Evolutionary conservation across 2,888 invertebrate species (phyloP), one percentile per base, ranked within the genome.

Genomic region (Helicoverpa assulta): DNA sequence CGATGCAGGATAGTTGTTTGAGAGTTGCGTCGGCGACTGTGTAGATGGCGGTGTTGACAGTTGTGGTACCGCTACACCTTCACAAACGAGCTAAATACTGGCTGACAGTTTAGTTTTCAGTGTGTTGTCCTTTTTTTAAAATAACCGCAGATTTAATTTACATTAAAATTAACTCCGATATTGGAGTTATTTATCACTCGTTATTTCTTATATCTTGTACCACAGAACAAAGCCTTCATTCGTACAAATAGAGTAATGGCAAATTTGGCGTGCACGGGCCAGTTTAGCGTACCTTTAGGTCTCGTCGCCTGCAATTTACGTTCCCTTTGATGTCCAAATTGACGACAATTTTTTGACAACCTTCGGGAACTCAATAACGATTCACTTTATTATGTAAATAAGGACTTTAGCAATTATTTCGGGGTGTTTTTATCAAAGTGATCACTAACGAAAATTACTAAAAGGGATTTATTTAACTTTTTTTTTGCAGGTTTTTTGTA

Each of bases 211-310:
- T 12, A 33, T 1, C 62, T 76, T 78, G 62, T 47, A 76, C 80
- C 85, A 75, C 62, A 72, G 2, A 68, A 65, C 81, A 85, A 82
- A 83, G 82, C 76, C 65, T 68, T 67, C 56, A 76, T 80, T 69
- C 73, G 70, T 65, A 80, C 79, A 84, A 85, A 83, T 83, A 80
- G 65, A 57, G 76, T 86, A 87, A 85, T 84, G 73, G 81, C 76
- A 76, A 85, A 87, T 85, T 86, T 85, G 65, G 64, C 74, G 68
- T 73, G 76, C 62, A 73, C 62, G 62, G 60, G 73, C 73, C 80
- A 73, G 76, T 85, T 82, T 81, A 78, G 67, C 76, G 78, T 74
- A 80, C 76, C 79, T 72, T 65, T 71, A 50, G 70, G 67, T 71
- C 75, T 76, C 77, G 75, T 70, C 59, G 21, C 56, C 63, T 51